These are phyloP conservation scores for Tarsius wallacei DNA, from an alignment of 2,797 vertebrate species.

Conservation along the genomic window DNA sequence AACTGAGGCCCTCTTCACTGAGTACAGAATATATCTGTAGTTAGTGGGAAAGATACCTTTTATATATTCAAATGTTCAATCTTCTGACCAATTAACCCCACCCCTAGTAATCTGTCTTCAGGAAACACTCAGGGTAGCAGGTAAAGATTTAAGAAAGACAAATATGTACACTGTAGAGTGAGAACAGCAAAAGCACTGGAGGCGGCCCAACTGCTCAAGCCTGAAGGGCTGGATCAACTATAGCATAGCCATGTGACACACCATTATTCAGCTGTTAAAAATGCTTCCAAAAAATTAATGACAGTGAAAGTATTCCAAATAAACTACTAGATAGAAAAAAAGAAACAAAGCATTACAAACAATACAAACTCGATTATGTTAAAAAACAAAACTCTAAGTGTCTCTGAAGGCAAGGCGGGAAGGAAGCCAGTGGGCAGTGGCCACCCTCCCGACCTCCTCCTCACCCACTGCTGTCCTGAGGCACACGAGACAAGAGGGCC, in stretches of 20 bases:
- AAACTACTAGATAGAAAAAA: not conserved
- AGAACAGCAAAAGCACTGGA: not conserved
- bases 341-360: not conserved
- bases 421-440: not conserved
- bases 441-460: not conserved
- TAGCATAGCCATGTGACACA: fast-evolving
- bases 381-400: not conserved
- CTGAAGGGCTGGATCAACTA: not conserved
- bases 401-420: not conserved
- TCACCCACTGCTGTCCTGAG: not conserved
- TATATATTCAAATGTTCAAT: not conserved
- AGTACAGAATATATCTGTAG: not conserved
- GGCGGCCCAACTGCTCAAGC: not conserved
- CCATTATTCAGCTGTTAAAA: not conserved
- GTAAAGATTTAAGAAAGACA: not conserved
- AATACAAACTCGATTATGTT: not conserved
- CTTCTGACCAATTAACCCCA: not conserved
- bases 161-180: not conserved
- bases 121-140: not conserved
- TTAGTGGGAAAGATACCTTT: not conserved
- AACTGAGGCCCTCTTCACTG: not conserved
- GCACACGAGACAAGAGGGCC: not conserved
- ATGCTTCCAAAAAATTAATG: not conserved
- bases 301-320: not conserved
- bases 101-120: not conserved